Percentiles rank a stretch among this genome's conserved stretches.
phyloP scores from a whole-genome alignment of 2,888 invertebrate genomes.

The Cetonia aurata region DNA sequence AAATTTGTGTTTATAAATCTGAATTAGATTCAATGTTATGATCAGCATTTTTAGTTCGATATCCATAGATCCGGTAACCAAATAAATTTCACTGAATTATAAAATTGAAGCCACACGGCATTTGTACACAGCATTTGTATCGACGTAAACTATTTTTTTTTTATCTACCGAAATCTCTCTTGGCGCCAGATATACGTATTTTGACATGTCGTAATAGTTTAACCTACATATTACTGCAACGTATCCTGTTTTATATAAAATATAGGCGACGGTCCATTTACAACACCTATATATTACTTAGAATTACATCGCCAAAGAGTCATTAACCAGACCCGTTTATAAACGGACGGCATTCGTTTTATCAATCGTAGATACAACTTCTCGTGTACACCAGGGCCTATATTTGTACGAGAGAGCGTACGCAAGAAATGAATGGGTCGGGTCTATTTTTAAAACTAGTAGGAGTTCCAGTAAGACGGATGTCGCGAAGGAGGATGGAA shows the following conservation, averaged over 20 bases:
- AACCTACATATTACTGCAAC: conserved; percentile 14
- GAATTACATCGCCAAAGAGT: conserved; percentile 23
- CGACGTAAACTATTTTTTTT: not conserved
- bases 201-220: conserved; percentile 23
- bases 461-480: conserved; percentile 12
- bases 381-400: not conserved
- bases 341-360: conserved; percentile 26
- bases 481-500: conserved; percentile 1
- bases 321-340: conserved; percentile 30
- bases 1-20: too few relatives aligned
- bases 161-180: not conserved
- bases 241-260: conserved; percentile 17
- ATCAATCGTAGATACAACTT: conserved; percentile 22
- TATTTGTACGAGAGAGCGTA: conserved; percentile 8
- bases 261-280: conserved; percentile 25
- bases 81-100: too few relatives aligned
- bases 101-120: too few relatives aligned
- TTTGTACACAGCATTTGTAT: not conserved
- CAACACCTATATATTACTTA: conserved; percentile 28
- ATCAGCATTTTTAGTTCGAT: not conserved
- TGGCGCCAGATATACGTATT: conserved; percentile 11
- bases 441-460: conserved; percentile 14
- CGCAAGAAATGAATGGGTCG: conserved; percentile 13
- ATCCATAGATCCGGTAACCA: not conserved
- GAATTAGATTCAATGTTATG: not conserved